phyloP scores from a whole-genome alignment of 37 sponge, comb jelly and placozoan species.

The Corticium candelabrum region DNA sequence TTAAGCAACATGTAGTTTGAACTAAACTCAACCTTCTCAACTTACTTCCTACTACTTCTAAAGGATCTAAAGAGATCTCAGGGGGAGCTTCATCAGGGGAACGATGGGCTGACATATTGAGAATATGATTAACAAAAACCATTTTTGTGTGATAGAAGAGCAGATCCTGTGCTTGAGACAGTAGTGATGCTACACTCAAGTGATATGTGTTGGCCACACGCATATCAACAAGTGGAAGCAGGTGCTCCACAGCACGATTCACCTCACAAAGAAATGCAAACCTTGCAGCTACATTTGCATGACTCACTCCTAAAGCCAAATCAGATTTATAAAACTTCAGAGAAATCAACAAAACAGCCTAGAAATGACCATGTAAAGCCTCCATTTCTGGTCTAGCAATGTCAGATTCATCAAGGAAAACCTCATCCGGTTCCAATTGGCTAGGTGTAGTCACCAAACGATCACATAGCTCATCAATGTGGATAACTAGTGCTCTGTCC shows the following conservation, averaged over 20 bases:
- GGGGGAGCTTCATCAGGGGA: conserved; percentile 71
- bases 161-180: conserved; percentile 24
- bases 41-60: conserved; percentile 38
- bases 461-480: conserved; percentile 54
- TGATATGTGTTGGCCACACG: conserved; percentile 37
- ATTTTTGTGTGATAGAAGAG: conserved; percentile 82
- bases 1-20: too few species aligned
- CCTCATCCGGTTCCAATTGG: conserved; percentile 53
- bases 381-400: conserved; percentile 32
- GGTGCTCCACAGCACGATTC: conserved; percentile 37
- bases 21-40: too few species aligned
- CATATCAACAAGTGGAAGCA: conserved; percentile 59
- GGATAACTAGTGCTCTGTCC: conserved; percentile 58
- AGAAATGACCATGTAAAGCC: conserved; percentile 36
- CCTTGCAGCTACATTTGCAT: conserved; percentile 39
- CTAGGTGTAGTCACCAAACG: conserved; percentile 28
- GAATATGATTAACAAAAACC: conserved; percentile 57
- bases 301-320: too few species aligned
- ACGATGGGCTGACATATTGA: conserved; percentile 66
- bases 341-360: too few species aligned
- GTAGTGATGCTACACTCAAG: conserved; percentile 24
- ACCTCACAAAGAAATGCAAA: conserved; percentile 59
- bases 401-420: conserved; percentile 26
- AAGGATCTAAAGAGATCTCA: conserved; percentile 85
- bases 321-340: too few species aligned